These are phyloP conservation scores for Amphilophus citrinellus DNA, from an alignment of 2,113 vertebrate genomes.

Conservation along the genomic window DNA sequence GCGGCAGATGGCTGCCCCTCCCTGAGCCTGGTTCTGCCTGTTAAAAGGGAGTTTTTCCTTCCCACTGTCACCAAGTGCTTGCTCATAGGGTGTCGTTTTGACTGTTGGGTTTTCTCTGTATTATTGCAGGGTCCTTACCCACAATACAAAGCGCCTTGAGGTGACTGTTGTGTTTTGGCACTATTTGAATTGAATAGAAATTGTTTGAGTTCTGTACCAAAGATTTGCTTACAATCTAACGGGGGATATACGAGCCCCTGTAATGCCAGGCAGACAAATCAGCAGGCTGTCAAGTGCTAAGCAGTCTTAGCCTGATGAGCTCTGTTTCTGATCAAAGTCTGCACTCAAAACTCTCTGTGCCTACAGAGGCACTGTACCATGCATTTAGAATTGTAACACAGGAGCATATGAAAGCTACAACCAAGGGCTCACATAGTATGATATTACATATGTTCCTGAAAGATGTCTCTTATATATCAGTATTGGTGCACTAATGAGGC, in stretches of 20 bases:
- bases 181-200: no score
- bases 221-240: background rate
- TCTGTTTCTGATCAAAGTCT: background rate
- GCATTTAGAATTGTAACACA: no score
- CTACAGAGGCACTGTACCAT: no score
- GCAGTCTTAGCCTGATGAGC: background rate
- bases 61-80: no score
- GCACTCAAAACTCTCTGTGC: background rate
- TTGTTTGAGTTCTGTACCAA: background rate
- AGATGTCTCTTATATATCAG: background rate
- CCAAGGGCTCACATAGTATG: background rate
- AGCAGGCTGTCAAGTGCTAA: background rate
- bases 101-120: no score
- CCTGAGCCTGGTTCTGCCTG: no score
- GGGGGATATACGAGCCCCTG: background rate
- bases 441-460: background rate
- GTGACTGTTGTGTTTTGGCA: no score
- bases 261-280: background rate
- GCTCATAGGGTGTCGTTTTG: no score
- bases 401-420: background rate
- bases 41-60: no score
- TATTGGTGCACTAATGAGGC: background rate
- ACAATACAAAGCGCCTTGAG: no score
- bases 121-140: no score
- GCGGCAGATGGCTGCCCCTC: no score